Percentiles rank a stretch among this genome's conserved stretches.
Evolutionary conservation across 2,797 vertebrate genomes (phyloP).

Genomic region (Tympanoctomys barrerae): DNA sequence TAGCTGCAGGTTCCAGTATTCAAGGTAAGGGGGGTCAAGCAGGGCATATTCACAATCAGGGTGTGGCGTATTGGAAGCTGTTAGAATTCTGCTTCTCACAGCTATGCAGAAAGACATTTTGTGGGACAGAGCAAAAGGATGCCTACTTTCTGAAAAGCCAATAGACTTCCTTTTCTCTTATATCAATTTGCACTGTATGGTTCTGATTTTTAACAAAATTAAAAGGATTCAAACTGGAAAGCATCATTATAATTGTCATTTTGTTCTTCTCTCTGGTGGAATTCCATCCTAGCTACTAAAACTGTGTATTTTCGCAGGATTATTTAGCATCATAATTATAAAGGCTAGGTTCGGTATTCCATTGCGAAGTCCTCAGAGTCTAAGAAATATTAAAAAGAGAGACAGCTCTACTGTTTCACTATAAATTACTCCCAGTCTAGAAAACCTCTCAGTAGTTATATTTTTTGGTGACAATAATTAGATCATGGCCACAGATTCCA

Average conservation of each 20-base stretch:
- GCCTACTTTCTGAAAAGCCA: background rate
- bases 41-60: no score
- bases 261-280: background rate
- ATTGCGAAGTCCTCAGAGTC: background rate
- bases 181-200: background rate
- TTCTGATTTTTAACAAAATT: background rate
- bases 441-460: slow-evolving; percentile 73
- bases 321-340: background rate
- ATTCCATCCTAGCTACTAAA: background rate
- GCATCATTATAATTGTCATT: background rate
- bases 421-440: slow-evolving; percentile 74
- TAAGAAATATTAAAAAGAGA: slow-evolving; percentile 17
- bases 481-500: slow-evolving; percentile 64
- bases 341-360: background rate
- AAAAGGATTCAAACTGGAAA: slow-evolving; percentile 6
- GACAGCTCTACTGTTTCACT: slow-evolving; percentile 68
- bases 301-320: background rate
- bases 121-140: background rate
- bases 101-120: background rate
- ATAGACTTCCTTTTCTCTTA: background rate
- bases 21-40: accelerated
- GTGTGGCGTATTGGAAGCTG: background rate
- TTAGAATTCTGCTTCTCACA: background rate
- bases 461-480: slow-evolving; percentile 72
- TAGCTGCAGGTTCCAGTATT: background rate